Evolutionary conservation across 2,113 vertebrate species (phyloP).

Genomic region (Bubo bubo): DNA sequence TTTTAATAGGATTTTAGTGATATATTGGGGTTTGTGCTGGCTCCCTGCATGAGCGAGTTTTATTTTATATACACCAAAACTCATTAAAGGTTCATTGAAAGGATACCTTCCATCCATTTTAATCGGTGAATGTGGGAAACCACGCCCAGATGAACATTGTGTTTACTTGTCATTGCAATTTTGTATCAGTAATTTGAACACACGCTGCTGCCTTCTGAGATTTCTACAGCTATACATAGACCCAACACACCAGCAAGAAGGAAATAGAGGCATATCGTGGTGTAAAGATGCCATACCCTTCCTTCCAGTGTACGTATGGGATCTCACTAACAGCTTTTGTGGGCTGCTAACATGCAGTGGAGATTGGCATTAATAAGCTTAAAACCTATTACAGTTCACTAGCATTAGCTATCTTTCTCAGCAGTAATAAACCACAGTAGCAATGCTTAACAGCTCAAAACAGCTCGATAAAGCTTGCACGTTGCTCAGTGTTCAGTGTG

Average conservation of each 20-base stretch:
- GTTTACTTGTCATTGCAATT: not conserved
- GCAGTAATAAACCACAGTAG: not conserved
- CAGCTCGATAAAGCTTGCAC: not conserved
- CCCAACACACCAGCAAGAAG: not conserved
- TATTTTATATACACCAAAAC: not conserved
- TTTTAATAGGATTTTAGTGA: not conserved
- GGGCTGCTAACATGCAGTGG: not conserved
- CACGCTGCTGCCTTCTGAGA: not conserved
- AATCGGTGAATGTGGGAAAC: not conserved
- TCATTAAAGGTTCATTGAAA: not conserved
- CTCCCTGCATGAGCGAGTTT: not conserved
- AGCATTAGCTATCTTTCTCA: not conserved
- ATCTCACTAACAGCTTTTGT: not conserved
- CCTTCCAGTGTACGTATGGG: not conserved
- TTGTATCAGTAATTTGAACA: not conserved
- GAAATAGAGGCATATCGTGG: not conserved
- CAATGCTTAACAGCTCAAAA: not conserved
- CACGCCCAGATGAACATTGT: not conserved
- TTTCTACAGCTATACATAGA: not conserved
- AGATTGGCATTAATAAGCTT: not conserved
- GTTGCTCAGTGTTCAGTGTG: not conserved
- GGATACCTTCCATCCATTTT: not conserved
- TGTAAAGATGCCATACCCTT: not conserved
- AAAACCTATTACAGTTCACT: not conserved
- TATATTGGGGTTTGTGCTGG: not conserved